Conservation (phyloP, 2,888 invertebrate genomes). For the Ennomos fuscantarius region DNA sequence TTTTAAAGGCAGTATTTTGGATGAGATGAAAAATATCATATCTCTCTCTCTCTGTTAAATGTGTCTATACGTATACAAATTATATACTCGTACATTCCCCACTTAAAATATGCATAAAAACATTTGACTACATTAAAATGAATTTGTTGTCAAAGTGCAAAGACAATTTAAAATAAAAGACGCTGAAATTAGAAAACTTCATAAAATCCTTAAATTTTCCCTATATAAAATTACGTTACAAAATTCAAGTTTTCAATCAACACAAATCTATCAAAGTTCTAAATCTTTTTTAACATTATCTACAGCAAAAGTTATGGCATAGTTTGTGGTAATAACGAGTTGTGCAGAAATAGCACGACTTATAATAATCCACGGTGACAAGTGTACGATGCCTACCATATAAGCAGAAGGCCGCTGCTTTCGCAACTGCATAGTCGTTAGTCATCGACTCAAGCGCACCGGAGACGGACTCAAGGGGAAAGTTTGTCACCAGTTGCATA, state of each 20-base stretch:
- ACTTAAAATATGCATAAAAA: conserved; percentile 18
- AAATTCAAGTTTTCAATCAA: no score
- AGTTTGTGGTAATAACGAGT: conserved; percentile 3
- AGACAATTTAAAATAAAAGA: conserved; percentile 11
- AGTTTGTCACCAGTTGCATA: conserved; percentile 68
- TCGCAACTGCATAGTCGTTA: conserved; percentile 73
- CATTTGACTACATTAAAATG: conserved; percentile 25
- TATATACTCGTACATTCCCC: no score
- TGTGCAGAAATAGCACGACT: conserved; percentile 43
- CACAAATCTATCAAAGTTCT: no score
- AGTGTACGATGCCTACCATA: conserved; percentile 63
- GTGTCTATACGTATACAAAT: no score
- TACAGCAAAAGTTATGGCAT: no score
- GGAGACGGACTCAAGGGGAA: conserved; percentile 55
- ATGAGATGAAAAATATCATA: conserved; percentile 24
- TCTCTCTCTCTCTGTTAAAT: conserved; percentile 9
- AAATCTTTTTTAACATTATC: no score
- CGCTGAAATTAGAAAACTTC: conserved; percentile 1
- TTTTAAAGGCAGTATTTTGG: conserved; percentile 7
- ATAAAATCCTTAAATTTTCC: neutral
- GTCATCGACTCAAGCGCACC: conserved; percentile 63
- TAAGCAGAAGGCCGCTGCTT: conserved; percentile 72
- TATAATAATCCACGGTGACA: conserved; percentile 52
- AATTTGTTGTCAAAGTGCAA: conserved; percentile 20
- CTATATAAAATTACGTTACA: no score